Evolutionary conservation across 1,140 invertebrate species (phyloP).

Genomic region (Batillaria attramentaria): DNA sequence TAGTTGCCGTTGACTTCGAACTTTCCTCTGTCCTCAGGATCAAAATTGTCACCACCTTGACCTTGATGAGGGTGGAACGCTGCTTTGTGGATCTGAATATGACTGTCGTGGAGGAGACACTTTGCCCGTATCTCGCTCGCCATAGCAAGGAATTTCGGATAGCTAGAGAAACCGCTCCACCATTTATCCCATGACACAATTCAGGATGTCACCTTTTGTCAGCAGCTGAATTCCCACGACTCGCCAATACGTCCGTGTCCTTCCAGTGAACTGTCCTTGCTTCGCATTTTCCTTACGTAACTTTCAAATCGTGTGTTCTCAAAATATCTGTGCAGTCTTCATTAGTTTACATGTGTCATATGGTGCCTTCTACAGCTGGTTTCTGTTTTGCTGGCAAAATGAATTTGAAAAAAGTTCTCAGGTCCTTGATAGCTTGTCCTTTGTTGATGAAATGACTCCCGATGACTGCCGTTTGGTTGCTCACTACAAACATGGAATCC

Average conservation of each 20-base stretch:
- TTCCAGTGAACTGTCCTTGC: neutral
- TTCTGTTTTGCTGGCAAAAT: too few species aligned
- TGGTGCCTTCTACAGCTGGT: too few species aligned
- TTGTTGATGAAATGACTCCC: too few species aligned
- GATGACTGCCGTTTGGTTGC: too few species aligned
- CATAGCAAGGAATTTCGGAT: slow-evolving; percentile 33
- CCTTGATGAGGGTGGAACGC: neutral
- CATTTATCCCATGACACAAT: slow-evolving; percentile 35
- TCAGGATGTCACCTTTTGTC: neutral
- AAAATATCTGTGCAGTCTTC: neutral
- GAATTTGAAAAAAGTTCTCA: too few species aligned
- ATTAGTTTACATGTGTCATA: too few species aligned
- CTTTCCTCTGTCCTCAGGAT: slow-evolving; percentile 18
- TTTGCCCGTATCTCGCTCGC: slow-evolving; percentile 27
- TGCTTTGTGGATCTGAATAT: slow-evolving; percentile 28
- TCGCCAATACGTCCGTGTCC: neutral
- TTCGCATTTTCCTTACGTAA: neutral
- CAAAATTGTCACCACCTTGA: neutral
- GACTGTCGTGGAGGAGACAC: slow-evolving; percentile 37
- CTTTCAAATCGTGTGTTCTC: neutral
- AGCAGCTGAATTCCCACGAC: neutral
- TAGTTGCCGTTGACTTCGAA: slow-evolving; percentile 38
- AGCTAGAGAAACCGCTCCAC: slow-evolving; percentile 29
- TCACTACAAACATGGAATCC: too few species aligned
- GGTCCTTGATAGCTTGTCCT: too few species aligned